Base-by-base conservation (phyloP, 2,113 vertebrate genomes). In the Spea bombifrons region DNA sequence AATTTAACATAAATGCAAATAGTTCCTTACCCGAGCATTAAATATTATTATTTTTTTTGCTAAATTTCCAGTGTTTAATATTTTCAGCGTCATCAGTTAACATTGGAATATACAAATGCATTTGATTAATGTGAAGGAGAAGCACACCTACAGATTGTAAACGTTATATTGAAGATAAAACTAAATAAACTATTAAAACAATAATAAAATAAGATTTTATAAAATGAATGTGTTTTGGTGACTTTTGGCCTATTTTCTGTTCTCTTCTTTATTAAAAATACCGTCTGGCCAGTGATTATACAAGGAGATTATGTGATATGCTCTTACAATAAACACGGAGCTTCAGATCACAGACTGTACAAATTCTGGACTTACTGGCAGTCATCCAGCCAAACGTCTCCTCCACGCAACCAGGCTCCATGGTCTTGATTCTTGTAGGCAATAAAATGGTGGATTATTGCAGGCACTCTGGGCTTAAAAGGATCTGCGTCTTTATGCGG, bases 371-470 rank as follows among this genome's bases (percentile, higher is more conserved):
- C 96, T 95, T 86, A 99, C 97, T 95, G 94, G 91, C 97, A 99
- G 91, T 93, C 84, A 49, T 99, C 94, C 88, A 99, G 86, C 97
- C 97, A 99, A 76, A 99, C 92, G 7, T 99, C 97, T 73, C 97
- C 97, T 71, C 97, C 97, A n/a, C 97, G 90, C 81, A 99, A 90
- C 97, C 97, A 99, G 77, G 97, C 97, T 30, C 97, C 97, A 0
- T 98, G 96, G 81, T 99, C 96, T 89, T 99, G 96, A 86, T 99
- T 99, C 91, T 98, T 98, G 84, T 96, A 99, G 81, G 97, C 97
- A 1, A 94, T 92, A 68, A 98, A 98, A 83, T 82, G 87, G 12
- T 91, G 88, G 78, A 99, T 96, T 64, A 95, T 90, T 10, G 97
- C 97, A 0, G 97, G 97, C 61, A 95, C 94, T 82, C 97, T 92